A percentile compares a stretch with the other conserved stretches of the same genome.
Evolutionary conservation across 2,888 invertebrate genomes (phyloP).

Genomic region (Dryobota labecula): DNA sequence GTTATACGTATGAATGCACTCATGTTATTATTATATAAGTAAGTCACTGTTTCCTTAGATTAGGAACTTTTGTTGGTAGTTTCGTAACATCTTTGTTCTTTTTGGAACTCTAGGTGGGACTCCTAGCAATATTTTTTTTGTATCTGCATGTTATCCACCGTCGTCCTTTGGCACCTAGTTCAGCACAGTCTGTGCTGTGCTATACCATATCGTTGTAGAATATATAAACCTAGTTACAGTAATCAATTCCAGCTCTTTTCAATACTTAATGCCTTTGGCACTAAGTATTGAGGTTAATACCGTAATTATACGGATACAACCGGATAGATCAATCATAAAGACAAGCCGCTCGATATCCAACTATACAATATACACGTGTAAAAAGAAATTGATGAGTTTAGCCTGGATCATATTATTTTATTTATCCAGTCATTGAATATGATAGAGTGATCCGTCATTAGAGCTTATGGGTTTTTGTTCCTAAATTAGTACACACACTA

Average conservation of each 20-base stretch:
- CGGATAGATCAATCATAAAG: constrained; percentile 41
- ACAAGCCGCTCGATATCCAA: constrained; percentile 36
- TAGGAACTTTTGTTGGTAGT: constrained; percentile 24
- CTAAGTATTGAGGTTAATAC: constrained; percentile 14
- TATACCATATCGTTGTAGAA: background rate
- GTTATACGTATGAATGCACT: constrained; percentile 40
- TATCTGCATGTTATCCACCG: background rate
- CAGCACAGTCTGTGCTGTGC: too few species aligned
- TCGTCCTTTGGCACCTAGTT: background rate
- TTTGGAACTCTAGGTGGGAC: constrained; percentile 5
- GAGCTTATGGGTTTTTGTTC: constrained; percentile 29
- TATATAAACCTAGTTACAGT: background rate
- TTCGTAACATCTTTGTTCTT: constrained; percentile 26
- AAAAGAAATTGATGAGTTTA: constrained; percentile 48
- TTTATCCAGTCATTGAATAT: constrained; percentile 40
- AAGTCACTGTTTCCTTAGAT: constrained; percentile 33
- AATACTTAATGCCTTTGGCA: background rate
- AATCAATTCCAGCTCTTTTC: background rate
- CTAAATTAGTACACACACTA: background rate
- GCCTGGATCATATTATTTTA: constrained; percentile 33
- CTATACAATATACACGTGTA: constrained; percentile 12
- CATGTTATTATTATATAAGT: constrained; percentile 32
- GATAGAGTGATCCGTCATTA: constrained; percentile 40
- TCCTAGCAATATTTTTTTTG: background rate
- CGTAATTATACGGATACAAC: constrained; percentile 20